Conservation (phyloP, 2,888 invertebrate species). For the Mimas tiliae region DNA sequence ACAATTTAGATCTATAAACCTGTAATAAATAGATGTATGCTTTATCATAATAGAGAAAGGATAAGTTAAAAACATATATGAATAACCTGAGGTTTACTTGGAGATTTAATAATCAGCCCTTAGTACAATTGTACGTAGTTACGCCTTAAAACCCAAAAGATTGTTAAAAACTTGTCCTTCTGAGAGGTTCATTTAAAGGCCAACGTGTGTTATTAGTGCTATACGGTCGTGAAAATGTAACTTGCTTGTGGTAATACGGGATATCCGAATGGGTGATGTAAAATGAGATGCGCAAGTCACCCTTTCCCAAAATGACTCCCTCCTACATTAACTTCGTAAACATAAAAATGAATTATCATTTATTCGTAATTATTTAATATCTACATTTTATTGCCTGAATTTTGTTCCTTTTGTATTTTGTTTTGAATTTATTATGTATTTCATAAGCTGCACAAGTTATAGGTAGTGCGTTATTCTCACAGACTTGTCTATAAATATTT, state of each 20-base stretch:
- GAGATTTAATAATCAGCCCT: too few relatives aligned
- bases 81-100: too few relatives aligned
- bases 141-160: too few relatives aligned
- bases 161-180: background rate
- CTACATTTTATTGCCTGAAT: too few relatives aligned
- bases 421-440: too few relatives aligned
- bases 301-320: background rate
- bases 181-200: slow-evolving; percentile 26
- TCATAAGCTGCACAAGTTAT: too few relatives aligned
- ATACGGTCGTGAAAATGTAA: slow-evolving; percentile 39
- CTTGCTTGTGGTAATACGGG: slow-evolving; percentile 39
- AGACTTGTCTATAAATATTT: too few relatives aligned
- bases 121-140: too few relatives aligned
- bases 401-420: too few relatives aligned
- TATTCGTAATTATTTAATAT: too few relatives aligned
- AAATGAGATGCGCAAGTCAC: background rate
- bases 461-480: too few relatives aligned
- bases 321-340: background rate
- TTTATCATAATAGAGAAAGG: background rate
- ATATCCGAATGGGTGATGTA: background rate
- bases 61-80: background rate
- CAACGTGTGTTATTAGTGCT: slow-evolving; percentile 25
- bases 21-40: background rate
- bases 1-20: background rate
- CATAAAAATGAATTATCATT: background rate